Conservation (phyloP, 92 coral and sea anemone genomes). For the Zoanthus sociatus region DNA sequence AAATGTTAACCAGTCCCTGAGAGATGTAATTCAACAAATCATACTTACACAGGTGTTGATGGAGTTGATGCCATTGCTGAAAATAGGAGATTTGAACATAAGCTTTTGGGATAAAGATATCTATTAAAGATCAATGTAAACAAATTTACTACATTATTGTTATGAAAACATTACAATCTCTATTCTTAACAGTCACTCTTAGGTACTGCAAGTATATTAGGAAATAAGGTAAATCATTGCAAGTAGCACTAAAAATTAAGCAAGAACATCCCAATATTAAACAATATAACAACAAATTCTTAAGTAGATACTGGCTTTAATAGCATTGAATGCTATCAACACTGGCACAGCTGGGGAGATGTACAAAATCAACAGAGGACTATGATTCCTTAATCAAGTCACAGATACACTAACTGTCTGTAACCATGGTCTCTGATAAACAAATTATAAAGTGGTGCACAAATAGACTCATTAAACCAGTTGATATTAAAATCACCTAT, state of each 20-base stretch:
- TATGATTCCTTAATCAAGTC: constrained; percentile 14
- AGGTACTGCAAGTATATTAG: constrained; percentile 11
- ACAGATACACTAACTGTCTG: constrained; percentile 11
- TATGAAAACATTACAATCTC: constrained; percentile 3
- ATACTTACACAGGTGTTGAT: constrained; percentile 11
- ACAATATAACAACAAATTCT: constrained; percentile 5
- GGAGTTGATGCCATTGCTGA: constrained; percentile 11
- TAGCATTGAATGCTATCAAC: constrained; percentile 14
- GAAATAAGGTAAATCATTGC: constrained; percentile 7
- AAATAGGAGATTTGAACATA: constrained; percentile 13
- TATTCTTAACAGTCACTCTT: constrained; percentile 10
- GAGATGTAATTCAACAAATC: constrained; percentile 7
- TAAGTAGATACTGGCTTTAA: constrained; percentile 7
- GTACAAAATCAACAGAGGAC: constrained; percentile 4
- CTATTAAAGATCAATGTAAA: constrained; percentile 4
- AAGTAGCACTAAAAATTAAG: constrained; percentile 10
- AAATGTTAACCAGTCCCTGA: constrained; percentile 12
- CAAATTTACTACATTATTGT: constrained; percentile 8
- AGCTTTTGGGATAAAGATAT: constrained; percentile 7
- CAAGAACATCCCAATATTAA: constrained; percentile 13
- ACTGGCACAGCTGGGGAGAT: constrained; percentile 18
- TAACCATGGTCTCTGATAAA: constrained; percentile 19
- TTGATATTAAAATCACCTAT: neutral
- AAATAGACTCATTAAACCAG: constrained; percentile 3
- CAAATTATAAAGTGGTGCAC: constrained; percentile 14